Evolutionary conservation across 2,113 vertebrate genomes (phyloP).

Genomic region (Ammospiza caudacuta): DNA sequence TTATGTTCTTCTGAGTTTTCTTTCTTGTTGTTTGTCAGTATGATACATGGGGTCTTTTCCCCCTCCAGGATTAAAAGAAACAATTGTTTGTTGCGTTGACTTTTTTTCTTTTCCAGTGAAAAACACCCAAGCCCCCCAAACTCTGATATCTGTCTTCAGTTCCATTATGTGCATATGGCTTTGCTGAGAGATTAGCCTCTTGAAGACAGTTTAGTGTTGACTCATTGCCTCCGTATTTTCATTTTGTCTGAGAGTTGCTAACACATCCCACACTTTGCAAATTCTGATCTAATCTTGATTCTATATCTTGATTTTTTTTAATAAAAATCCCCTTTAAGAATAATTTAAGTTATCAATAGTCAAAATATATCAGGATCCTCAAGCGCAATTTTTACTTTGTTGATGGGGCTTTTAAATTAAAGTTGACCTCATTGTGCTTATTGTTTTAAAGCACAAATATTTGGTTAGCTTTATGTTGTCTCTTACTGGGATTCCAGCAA

Average conservation of each 20-base stretch:
- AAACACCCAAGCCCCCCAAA: background rate
- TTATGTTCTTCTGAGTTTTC: background rate
- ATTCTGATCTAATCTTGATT: constrained; percentile 1
- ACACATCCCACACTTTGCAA: background rate
- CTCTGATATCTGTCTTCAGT: background rate
- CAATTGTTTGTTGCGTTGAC: background rate
- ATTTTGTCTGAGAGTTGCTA: background rate
- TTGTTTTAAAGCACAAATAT: background rate
- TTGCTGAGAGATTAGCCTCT: background rate
- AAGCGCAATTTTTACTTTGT: background rate
- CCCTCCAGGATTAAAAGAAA: background rate
- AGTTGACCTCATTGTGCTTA: background rate
- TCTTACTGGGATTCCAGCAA: background rate
- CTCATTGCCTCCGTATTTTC: background rate
- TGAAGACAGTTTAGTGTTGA: background rate
- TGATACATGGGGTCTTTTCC: background rate
- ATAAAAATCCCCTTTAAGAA: background rate
- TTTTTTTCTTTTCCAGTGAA: background rate
- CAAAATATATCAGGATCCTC: background rate
- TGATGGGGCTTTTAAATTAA: background rate
- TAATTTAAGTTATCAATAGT: background rate
- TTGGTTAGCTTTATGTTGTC: background rate
- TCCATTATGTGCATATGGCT: background rate
- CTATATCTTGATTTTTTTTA: background rate
- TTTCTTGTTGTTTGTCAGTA: background rate